A percentile compares a stretch with the other conserved stretches of the same genome.
Conservation (phyloP, 2,113 vertebrate genomes). For the Paramisgurnus dabryanus region DNA sequence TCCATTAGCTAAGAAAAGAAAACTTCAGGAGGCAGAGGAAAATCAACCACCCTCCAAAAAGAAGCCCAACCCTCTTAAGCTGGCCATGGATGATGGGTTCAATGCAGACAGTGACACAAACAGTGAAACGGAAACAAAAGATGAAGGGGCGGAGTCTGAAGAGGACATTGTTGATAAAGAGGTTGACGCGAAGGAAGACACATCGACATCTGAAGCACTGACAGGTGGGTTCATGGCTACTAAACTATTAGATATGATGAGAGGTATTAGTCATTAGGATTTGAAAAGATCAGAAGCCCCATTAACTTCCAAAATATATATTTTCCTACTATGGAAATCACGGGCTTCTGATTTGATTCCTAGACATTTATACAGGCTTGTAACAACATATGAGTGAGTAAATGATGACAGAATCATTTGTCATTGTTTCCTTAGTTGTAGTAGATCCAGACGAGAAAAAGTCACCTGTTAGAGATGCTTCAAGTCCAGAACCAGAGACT, state of each 20-base stretch:
- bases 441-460: conserved; percentile 44
- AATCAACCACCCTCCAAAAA: conserved; percentile 83
- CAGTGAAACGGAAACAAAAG: conserved; percentile 82
- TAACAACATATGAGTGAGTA: too few species aligned
- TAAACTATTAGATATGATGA: too few species aligned
- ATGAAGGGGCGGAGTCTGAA: conserved; percentile 75
- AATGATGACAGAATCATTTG: too few species aligned
- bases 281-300: too few species aligned
- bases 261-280: too few species aligned
- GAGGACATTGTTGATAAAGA: conserved; percentile 67
- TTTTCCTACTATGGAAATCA: too few species aligned
- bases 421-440: conserved; percentile 41
- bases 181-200: conserved; percentile 59
- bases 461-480: conserved; percentile 18
- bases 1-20: conserved; percentile 94
- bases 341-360: too few species aligned
- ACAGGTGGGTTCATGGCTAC: conserved; percentile 56
- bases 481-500: conserved; percentile 41
- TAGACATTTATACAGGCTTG: too few species aligned
- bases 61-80: conserved; percentile 82
- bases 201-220: conserved; percentile 48
- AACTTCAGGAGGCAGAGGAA: conserved; percentile 82
- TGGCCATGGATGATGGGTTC: conserved; percentile 83
- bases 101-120: conserved; percentile 83
- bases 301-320: too few species aligned